Evolutionary conservation across 2,113 vertebrate genomes (phyloP), one percentile per base, ranked within the genome.

Genomic region (Calidris pygmaea): DNA sequence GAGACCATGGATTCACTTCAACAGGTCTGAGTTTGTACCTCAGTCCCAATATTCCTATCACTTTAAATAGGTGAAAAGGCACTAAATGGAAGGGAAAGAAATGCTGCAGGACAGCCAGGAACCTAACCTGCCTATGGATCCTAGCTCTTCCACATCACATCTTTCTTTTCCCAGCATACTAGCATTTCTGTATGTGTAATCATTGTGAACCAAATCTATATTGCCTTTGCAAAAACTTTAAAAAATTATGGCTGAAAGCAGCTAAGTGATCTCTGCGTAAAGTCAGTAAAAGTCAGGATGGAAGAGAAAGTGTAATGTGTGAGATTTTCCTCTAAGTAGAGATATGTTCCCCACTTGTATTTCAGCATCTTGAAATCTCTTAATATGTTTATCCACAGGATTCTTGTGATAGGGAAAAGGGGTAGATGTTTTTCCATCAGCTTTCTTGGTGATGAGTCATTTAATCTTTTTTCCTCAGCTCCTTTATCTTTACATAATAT

Each of bases 361-460:
- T 89, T 63, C 72, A 93, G 37, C 65, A 77, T 71, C 47, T 80
- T 66, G 55, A 48, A 58, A 7, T 48, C 59, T 94, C 50, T 80
- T 72, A 43, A 43, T 22, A 62, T 2, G 1, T 37, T 59, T 89
- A 74, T 53, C 32, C 56, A 58, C 56, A 71, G n/a, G 34, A 71
- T 11, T 67, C 55, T 9, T 45, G 60, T 27, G 47, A 58, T 53
- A 15, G 22, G 84, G 63, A 92, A 86, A 80, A 66, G 60, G 48
- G 52, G 35, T 26, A 80, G 91, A 82, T 68, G 27, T 65, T 89
- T 92, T 81, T 70, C 84, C 32, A 71, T 50, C 86, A 77, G 79
- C 76, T 93, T 95, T 84, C 80, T 48, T 65, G 39, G 34, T 76
- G 75, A 90, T 93, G 94, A 93, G 52, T 95, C 93, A 92, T 43